A percentile compares a stretch with the other conserved stretches of the same genome.
These are phyloP conservation scores for Ciconia stormi DNA, from an alignment of 2,113 vertebrate genomes.

Conservation along the genomic window DNA sequence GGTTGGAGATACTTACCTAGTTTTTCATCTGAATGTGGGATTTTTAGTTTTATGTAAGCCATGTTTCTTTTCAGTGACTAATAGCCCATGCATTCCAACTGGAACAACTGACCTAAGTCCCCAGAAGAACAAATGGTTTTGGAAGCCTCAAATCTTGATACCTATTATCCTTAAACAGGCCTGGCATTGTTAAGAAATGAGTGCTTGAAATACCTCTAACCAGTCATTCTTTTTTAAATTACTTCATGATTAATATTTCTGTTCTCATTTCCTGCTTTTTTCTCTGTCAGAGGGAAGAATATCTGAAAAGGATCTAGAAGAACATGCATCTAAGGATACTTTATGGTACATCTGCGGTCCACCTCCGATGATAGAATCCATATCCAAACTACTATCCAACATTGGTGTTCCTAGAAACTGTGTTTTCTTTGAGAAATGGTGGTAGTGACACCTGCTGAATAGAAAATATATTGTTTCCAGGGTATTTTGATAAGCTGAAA, in stretches of 20 bases:
- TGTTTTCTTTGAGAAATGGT: constrained; percentile 96
- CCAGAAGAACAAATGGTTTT: neutral
- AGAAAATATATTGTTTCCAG: neutral
- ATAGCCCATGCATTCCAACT: neutral
- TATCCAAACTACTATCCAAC: constrained; percentile 80
- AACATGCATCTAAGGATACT: constrained; percentile 79
- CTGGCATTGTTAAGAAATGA: neutral
- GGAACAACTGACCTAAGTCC: neutral
- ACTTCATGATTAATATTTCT: neutral
- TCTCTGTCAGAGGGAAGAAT: constrained; percentile 85
- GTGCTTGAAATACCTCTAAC: neutral
- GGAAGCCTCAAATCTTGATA: neutral
- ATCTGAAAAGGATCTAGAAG: constrained; percentile 77
- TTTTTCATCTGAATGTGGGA: neutral
- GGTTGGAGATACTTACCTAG: neutral
- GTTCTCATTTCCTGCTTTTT: constrained; percentile 14
- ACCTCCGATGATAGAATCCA: constrained; percentile 90
- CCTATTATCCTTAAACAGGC: neutral
- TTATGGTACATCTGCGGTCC: constrained; percentile 95
- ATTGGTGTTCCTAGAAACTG: constrained; percentile 78
- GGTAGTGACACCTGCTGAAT: constrained; percentile 73
- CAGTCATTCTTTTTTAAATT: neutral
- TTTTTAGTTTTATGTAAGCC: neutral
- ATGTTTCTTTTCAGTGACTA: neutral
- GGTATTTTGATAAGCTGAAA: neutral